A percentile compares a stretch with the other conserved stretches of the same genome.
Evolutionary conservation across 1,140 invertebrate species (phyloP).

Genomic region (Ceratina australensis): DNA sequence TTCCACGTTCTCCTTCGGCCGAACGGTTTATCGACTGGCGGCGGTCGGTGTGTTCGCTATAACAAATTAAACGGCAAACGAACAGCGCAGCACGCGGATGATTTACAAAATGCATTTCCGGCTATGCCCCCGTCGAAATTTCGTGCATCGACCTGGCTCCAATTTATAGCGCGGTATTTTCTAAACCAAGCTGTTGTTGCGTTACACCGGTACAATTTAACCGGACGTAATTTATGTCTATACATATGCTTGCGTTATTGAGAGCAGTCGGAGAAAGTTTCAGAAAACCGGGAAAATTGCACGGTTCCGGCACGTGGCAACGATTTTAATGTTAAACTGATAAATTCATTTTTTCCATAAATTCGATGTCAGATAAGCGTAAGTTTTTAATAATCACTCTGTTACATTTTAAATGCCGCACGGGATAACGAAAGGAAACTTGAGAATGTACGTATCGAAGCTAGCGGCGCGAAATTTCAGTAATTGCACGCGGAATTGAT

Average conservation of each 20-base stretch:
- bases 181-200: conserved; percentile 56
- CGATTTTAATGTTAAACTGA: neutral
- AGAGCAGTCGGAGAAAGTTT: neutral
- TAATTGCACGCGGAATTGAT: conserved; percentile 7
- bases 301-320: neutral
- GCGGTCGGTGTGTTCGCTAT: neutral
- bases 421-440: neutral
- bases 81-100: conserved; percentile 1
- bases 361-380: too few species aligned
- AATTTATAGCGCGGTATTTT: conserved; percentile 53
- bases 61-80: conserved; percentile 35
- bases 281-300: conserved; percentile 1
- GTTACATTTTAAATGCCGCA: neutral
- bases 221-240: conserved; percentile 33
- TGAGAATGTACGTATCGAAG: neutral
- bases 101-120: conserved; percentile 34
- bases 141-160: conserved; percentile 8
- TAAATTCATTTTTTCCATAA: neutral
- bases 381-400: neutral
- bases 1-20: conserved; percentile 10
- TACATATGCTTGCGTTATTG: neutral
- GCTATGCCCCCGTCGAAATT: conserved; percentile 7
- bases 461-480: neutral
- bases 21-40: conserved; percentile 17
- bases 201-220: conserved; percentile 51